A percentile compares a stretch with the other conserved stretches of the same genome.
phyloP scores from a whole-genome alignment of 2,888 invertebrate genomes.

The Ischnura elegans region DNA sequence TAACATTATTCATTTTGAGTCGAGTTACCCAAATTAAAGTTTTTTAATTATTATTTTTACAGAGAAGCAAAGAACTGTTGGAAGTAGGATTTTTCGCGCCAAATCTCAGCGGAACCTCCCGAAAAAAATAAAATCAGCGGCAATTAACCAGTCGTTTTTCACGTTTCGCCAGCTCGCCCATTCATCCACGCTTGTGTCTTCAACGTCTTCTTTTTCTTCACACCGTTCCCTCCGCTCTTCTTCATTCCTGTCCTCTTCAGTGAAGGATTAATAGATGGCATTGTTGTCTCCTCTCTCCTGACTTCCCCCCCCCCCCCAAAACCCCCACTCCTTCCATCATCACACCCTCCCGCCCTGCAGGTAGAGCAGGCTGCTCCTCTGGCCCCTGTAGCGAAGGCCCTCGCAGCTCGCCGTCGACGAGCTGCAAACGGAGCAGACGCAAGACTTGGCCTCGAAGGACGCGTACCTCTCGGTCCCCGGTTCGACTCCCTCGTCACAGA shows the following conservation, averaged over 20 bases:
- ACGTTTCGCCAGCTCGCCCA: too few species aligned
- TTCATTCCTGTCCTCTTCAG: not conserved
- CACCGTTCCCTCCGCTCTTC: not conserved
- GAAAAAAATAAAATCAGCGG: not conserved
- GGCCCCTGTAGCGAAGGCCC: conserved; percentile 80
- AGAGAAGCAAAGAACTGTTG: too few species aligned
- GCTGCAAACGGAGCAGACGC: conserved; percentile 86
- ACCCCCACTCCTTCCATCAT: not conserved
- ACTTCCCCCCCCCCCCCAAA: not conserved
- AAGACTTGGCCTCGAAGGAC: conserved; percentile 88
- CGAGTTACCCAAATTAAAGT: too few species aligned
- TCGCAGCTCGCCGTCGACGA: conserved; percentile 87
- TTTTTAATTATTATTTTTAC: too few species aligned
- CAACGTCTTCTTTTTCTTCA: not conserved
- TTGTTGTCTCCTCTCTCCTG: not conserved
- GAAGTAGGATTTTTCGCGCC: not conserved
- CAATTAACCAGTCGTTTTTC: not conserved
- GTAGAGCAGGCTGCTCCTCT: conserved; percentile 74
- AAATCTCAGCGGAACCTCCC: not conserved
- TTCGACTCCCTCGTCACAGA: conserved; percentile 88
- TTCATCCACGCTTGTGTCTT: too few species aligned
- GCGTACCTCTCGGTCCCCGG: conserved; percentile 86
- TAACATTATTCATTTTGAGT: too few species aligned
- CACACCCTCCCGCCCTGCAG: not conserved
- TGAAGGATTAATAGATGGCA: too few species aligned